Evolutionary conservation across 1,140 invertebrate genomes (phyloP).

Genomic region (Drosophila parvula): DNA sequence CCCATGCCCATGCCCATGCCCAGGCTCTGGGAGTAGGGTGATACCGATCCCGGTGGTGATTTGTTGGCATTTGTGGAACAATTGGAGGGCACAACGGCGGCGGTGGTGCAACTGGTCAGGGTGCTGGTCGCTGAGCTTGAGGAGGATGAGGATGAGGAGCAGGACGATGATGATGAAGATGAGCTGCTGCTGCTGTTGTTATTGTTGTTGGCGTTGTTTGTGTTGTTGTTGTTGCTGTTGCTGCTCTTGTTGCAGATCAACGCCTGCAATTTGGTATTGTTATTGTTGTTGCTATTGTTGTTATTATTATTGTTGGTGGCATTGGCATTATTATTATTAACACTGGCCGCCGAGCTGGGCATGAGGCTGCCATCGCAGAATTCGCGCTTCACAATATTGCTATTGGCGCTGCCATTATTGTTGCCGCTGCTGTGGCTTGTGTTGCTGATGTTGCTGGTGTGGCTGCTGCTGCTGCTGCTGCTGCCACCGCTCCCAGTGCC

Average conservation of each 20-base stretch:
- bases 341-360: conserved; percentile 61
- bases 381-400: conserved; percentile 80
- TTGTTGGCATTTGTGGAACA: conserved; percentile 82
- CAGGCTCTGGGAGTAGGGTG: conserved; percentile 62
- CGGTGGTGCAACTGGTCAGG: conserved; percentile 76
- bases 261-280: conserved; percentile 67
- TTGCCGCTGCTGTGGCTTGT: conserved; percentile 47
- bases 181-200: conserved; percentile 58
- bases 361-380: conserved; percentile 76
- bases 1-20: conserved; percentile 38
- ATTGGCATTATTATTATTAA: conserved; percentile 53
- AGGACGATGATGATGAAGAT: conserved; percentile 74
- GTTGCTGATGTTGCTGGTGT: conserved; percentile 47
- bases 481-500: conserved; percentile 9
- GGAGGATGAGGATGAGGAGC: conserved; percentile 71
- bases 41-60: conserved; percentile 51
- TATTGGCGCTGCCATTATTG: conserved; percentile 19
- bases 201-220: conserved; percentile 9
- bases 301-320: conserved; percentile 54
- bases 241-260: conserved; percentile 50
- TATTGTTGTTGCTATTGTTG: conserved; percentile 59
- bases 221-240: conserved; percentile 30
- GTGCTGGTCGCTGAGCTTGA: conserved; percentile 76
- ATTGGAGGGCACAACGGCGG: conserved; percentile 77
- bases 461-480: conserved; percentile 53